phyloP scores from a whole-genome alignment of 2,888 invertebrate genomes.

The Thera britannica region DNA sequence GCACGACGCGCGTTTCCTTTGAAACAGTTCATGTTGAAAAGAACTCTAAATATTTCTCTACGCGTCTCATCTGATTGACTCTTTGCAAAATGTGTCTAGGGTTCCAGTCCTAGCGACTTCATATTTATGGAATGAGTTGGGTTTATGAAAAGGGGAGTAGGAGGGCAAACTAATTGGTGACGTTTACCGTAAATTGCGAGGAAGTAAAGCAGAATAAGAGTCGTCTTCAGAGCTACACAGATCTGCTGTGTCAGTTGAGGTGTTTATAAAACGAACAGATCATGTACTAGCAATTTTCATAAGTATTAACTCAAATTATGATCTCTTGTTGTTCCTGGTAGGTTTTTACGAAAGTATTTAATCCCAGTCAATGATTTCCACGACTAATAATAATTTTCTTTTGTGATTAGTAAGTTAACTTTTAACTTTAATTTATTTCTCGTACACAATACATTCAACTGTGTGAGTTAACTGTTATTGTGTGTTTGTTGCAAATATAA shows the following conservation, averaged over 20 bases:
- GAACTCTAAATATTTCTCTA: too few relatives aligned
- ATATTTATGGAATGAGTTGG: too few relatives aligned
- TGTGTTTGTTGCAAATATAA: slow-evolving; percentile 85
- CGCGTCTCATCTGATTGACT: too few relatives aligned
- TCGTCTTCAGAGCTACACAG: neutral
- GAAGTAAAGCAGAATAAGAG: neutral
- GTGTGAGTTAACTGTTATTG: slow-evolving; percentile 79
- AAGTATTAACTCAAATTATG: slow-evolving; percentile 55
- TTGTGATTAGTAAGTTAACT: slow-evolving; percentile 63
- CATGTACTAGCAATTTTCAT: slow-evolving; percentile 31
- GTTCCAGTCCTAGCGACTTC: too few relatives aligned
- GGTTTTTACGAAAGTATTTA: slow-evolving; percentile 45
- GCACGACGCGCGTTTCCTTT: too few relatives aligned
- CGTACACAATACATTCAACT: slow-evolving; percentile 57
- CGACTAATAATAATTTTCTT: slow-evolving; percentile 68
- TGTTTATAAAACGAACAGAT: slow-evolving; percentile 43
- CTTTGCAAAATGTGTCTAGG: too few relatives aligned
- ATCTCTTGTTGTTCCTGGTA: slow-evolving; percentile 78
- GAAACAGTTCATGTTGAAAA: too few relatives aligned
- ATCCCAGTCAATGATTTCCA: slow-evolving; percentile 53
- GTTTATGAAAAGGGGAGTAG: too few relatives aligned
- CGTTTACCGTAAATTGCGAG: neutral
- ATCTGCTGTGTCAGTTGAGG: slow-evolving; percentile 49
- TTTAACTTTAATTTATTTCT: slow-evolving; percentile 71
- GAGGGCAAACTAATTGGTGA: neutral